A percentile compares a stretch with the other conserved stretches of the same genome.
These are phyloP conservation scores for Pseudomyrmex concolor DNA, from an alignment of 1,140 invertebrate genomes.

Conservation along the genomic window DNA sequence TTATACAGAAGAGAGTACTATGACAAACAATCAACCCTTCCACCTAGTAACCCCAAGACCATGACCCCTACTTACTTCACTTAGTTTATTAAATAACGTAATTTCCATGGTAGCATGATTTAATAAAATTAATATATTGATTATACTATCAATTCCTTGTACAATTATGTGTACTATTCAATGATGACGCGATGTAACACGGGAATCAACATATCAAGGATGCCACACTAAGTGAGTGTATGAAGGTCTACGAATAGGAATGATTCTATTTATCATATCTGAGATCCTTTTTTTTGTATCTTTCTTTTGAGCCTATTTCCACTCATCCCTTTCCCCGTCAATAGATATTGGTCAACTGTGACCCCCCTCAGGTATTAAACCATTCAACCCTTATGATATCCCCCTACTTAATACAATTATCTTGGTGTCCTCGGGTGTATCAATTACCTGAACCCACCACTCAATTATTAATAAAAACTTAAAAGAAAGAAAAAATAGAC, in stretches of 20 bases:
- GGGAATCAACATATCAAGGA: too few relatives aligned
- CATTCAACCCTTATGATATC: conserved; percentile 88
- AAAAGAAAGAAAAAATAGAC: conserved; percentile 80
- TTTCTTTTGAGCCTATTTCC: conserved; percentile 86
- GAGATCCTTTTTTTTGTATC: not conserved
- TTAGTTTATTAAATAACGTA: too few relatives aligned
- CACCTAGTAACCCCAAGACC: too few relatives aligned
- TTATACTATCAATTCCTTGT: too few relatives aligned
- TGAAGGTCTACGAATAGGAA: conserved; percentile 83
- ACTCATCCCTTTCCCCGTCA: conserved; percentile 86
- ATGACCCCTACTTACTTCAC: too few relatives aligned
- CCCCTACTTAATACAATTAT: conserved; percentile 88
- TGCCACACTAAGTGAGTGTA: conserved; percentile 83
- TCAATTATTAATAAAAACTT: conserved; percentile 85
- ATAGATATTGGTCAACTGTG: conserved; percentile 87
- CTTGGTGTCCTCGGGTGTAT: conserved; percentile 86
- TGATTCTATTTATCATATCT: not conserved
- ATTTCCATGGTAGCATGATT: too few relatives aligned
- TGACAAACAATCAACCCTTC: too few relatives aligned
- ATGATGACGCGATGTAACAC: too few relatives aligned
- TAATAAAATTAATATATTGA: too few relatives aligned
- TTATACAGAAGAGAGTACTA: too few relatives aligned
- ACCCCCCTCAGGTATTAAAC: conserved; percentile 86
- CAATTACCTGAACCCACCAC: conserved; percentile 87
- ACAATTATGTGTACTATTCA: too few relatives aligned